A percentile compares a stretch with the other conserved stretches of the same genome.
These are phyloP conservation scores for Acronicta aceris DNA, from an alignment of 2,888 invertebrate genomes.

Conservation along the genomic window DNA sequence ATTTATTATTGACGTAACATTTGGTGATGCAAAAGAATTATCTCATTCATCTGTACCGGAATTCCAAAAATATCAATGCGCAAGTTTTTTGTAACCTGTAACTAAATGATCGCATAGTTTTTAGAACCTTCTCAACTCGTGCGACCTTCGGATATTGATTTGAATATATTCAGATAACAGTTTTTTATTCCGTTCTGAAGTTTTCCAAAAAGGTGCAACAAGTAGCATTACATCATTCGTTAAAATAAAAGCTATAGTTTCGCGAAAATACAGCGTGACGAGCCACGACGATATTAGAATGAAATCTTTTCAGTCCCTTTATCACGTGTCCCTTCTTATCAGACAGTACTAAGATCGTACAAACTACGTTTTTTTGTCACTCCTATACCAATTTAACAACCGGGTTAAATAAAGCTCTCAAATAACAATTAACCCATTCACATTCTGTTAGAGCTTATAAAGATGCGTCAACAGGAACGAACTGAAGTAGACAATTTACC, in stretches of 20 bases:
- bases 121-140: conserved; percentile 51
- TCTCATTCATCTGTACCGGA: conserved; percentile 26
- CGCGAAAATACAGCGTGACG: not conserved
- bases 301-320: not conserved
- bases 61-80: conserved; percentile 35
- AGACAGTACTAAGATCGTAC: too few species aligned
- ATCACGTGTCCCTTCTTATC: not conserved
- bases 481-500: conserved; percentile 47
- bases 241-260: not conserved
- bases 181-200: conserved; percentile 20
- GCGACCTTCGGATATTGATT: conserved; percentile 59
- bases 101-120: conserved; percentile 31
- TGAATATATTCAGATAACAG: conserved; percentile 60
- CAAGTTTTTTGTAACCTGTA: conserved; percentile 33
- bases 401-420: conserved; percentile 4
- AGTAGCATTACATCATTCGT: conserved; percentile 22
- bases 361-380: not conserved
- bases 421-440: conserved; percentile 33
- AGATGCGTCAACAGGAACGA: conserved; percentile 36
- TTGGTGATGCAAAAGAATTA: conserved; percentile 27
- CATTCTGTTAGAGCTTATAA: conserved; percentile 25
- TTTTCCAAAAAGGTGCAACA: conserved; percentile 20
- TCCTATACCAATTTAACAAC: conserved; percentile 10
- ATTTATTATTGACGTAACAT: conserved; percentile 14
- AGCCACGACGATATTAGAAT: not conserved